Base-by-base conservation (phyloP, 1,140 invertebrate species). In the Heliothis subflexa region DNA sequence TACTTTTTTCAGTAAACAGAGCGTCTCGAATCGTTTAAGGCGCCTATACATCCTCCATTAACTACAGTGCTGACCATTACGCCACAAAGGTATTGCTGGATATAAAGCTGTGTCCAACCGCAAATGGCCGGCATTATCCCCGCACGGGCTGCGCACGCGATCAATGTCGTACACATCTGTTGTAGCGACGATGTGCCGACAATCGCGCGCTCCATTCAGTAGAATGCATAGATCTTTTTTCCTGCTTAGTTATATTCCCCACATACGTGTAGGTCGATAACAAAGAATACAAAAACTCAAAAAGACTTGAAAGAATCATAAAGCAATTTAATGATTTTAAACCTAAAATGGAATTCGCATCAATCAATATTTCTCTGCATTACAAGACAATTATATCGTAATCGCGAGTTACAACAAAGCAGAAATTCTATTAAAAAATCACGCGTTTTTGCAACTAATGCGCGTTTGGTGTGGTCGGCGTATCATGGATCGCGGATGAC, bases 41-140 rank as follows among this genome's bases (percentile, higher is more conserved):
- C 18, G n/a, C 28, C 25, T 16, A 16, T 59, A 62, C 40, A 62
- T 62, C 61, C n/a, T 76, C 75, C 40, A 78, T 78, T 70, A 78
- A 78, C 16, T 57, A 40, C 50, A 68, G 49, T 18, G 49, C 61
- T 54, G 62, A 16, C 49, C 76, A 82, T 86, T 85, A 83, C 76
- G 79, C 79, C 75, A 81, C 45, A 47, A 52, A 70, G 71, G 79
- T 78, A 81, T 75, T 81, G 74, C 77, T 45, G 62, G 21, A 50
- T 50, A 25, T 70, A 50, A 49, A 14, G 78, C 55, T 86, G 81
- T 85, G 75, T 83, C 85, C 70, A 86, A 89, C 86, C 88, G 84
- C 89, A 89, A 90, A 87, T 89, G 80, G 81, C 75, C 66, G 80
- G 82, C 81, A 88, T 85, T 85, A 88, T 73, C 64, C 49, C 82